Base-by-base conservation (phyloP, 2,797 vertebrate species). In the Atherinosoma microstoma region DNA sequence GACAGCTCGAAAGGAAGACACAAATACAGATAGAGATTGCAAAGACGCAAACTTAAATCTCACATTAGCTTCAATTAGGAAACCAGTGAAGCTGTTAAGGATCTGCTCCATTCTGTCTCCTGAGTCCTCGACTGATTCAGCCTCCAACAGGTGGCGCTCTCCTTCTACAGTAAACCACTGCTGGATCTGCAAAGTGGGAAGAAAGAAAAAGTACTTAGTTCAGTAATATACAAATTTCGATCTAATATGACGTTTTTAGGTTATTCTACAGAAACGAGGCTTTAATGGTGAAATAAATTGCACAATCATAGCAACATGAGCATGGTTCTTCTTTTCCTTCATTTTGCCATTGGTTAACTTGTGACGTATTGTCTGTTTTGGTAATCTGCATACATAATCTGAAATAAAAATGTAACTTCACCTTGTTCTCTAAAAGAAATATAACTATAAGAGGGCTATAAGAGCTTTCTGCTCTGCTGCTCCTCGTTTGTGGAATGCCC, bases 21-120 rank as follows among this genome's bases (percentile, higher is more conserved):
- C 12, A 66, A 49, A 49, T 6, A 56, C 47, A 56, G 5, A 64
- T 0, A 53, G 10, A 24, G 3, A 30, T 6, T 57, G 16, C 5
- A 2, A 9, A 2, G 49, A 45, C 0, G 11, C 49, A 71, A 56
- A 73, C 3, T 18, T 24, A 20, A 24, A 34, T 93, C 95, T 0
- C 86, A 98, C 98, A 1, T 92, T 94, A 27, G 96, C 97, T 88
- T 96, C 95, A 8, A 93, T n/a, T 35, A 98, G 94, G 90, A 99
- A 97, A 56, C 92, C 87, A 34, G 95, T 94, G 58, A 97, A 96
- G 70, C 73, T 93, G 4, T 94, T 78, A 0, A 95, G 75, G 0
- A 93, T 92, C 65, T 93, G 89, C 82, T 95, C 95, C 71, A 94
- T 87, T 22, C 64, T 72, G 49, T 95, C 82, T 6, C 91, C 87